A percentile compares a stretch with the other conserved stretches of the same genome.
These are phyloP conservation scores for Catharus ustulatus DNA, from an alignment of 2,797 vertebrate genomes.

Conservation along the genomic window DNA sequence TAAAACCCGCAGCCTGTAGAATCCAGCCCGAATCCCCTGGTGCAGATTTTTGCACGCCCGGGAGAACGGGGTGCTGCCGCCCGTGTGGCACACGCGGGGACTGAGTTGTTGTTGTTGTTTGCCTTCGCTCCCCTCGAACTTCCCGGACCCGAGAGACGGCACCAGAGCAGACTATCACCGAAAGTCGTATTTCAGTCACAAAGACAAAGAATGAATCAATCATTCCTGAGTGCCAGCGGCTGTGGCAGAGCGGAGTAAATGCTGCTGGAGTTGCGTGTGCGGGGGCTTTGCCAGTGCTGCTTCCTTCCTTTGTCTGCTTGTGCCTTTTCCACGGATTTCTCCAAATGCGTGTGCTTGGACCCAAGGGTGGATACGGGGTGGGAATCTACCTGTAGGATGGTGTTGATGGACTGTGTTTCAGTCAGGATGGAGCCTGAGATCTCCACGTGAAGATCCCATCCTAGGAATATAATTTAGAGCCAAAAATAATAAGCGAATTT, in stretches of 20 bases:
- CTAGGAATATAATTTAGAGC: not conserved
- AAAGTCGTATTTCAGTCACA: not conserved
- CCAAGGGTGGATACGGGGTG: not conserved
- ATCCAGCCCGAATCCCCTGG: rapidly evolving
- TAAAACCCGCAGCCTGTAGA: not conserved
- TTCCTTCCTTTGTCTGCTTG: not conserved
- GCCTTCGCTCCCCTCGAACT: not conserved
- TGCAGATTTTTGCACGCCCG: rapidly evolving
- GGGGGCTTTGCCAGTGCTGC: rapidly evolving
- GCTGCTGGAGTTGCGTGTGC: rapidly evolving
- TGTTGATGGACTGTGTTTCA: not conserved
- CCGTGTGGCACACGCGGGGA: not conserved
- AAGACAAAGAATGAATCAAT: not conserved
- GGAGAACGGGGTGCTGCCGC: rapidly evolving
- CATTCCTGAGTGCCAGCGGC: rapidly evolving
- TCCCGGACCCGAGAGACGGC: not conserved
- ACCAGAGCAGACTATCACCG: rapidly evolving
- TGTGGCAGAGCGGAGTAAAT: rapidly evolving
- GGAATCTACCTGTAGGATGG: not conserved
- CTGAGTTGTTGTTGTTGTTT: not conserved
- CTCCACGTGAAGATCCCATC: not conserved
- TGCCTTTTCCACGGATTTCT: not conserved
- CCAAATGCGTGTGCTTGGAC: rapidly evolving
- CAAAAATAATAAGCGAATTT: rapidly evolving
- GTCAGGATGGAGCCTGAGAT: not conserved